Evolutionary conservation across 2,888 invertebrate species (phyloP), one percentile per base, ranked within the genome.

Genomic region (Zygaena filipendulae): DNA sequence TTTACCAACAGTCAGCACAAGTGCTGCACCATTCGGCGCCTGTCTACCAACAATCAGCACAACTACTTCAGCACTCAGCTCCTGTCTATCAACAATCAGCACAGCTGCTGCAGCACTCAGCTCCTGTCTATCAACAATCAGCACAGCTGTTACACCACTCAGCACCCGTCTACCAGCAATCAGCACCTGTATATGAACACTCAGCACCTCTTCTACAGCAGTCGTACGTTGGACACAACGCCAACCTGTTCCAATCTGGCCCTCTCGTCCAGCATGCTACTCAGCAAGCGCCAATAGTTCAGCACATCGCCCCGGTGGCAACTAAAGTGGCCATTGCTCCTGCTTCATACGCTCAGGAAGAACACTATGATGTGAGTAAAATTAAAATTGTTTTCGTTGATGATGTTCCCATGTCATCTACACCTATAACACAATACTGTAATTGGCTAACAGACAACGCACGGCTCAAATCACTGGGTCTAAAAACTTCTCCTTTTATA

Each of bases 181-280:
- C 27, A 2, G 2, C 21, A 22, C 49, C 58, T 1, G 25, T 52
- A 1, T 36, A 44, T 10, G 50, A 43, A 18, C 51, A 52, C 19
- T 32, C 38, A 5, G 30, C 38, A 0, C 45, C 43, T 0, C 32
- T 42, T n/a, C 24, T 43, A 3, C 48, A 47, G 24, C 53, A 45
- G 20, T 27, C 43, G 2, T 40, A 42, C n/a, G 35, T 52, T 1
- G 42, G 50, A n/a, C 54, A 54, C 12, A 36, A 37, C 3, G 25
- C 35, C 4, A 49, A 47, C 2, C 21, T 50, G 3, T 35, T 54
- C 10, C 59, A 57, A 10, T n/a, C n/a, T n/a, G n/a, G n/a, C n/a
- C 61, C 57, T 2, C 16, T 57, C 3, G 39, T 59, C 13, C 67
- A 67, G 14, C 41, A 52, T 9, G 40, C 57, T 3, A 39, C 58